phyloP scores from a whole-genome alignment of 2,113 vertebrate species.

The Tragulus kanchil region DNA sequence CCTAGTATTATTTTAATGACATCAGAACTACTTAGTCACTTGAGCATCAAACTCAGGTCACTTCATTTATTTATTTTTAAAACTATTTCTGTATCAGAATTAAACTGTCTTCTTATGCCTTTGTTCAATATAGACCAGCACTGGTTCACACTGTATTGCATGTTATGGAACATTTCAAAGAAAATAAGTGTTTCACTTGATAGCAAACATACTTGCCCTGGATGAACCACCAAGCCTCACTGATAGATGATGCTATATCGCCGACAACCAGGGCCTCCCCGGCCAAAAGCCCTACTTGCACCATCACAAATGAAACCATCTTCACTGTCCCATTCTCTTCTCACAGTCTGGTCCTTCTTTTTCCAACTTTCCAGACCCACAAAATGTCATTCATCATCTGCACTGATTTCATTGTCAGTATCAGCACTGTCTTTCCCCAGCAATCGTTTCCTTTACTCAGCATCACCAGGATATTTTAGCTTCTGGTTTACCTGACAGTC shows the following conservation, averaged over 20 bases:
- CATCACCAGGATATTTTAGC: not conserved
- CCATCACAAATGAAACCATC: not conserved
- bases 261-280: not conserved
- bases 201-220: not conserved
- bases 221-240: not conserved
- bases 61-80: not conserved
- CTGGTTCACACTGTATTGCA: not conserved
- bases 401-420: not conserved
- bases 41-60: not conserved
- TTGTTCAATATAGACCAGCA: slow-evolving; percentile 38
- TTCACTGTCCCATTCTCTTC: not conserved
- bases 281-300: not conserved
- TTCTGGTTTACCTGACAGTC: not conserved
- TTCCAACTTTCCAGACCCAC: not conserved
- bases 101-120: not conserved
- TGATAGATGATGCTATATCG: not conserved
- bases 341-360: not conserved
- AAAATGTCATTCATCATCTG: not conserved
- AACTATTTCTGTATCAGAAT: not conserved
- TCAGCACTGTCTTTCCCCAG: not conserved
- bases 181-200: slow-evolving; percentile 16
- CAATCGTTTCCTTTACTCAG: not conserved
- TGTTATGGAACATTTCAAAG: slow-evolving; percentile 20
- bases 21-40: slow-evolving; percentile 25
- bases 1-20: not conserved